These are phyloP conservation scores for Drosophila kambysellisi DNA, from an alignment of 2,888 invertebrate genomes.

Conservation along the genomic window DNA sequence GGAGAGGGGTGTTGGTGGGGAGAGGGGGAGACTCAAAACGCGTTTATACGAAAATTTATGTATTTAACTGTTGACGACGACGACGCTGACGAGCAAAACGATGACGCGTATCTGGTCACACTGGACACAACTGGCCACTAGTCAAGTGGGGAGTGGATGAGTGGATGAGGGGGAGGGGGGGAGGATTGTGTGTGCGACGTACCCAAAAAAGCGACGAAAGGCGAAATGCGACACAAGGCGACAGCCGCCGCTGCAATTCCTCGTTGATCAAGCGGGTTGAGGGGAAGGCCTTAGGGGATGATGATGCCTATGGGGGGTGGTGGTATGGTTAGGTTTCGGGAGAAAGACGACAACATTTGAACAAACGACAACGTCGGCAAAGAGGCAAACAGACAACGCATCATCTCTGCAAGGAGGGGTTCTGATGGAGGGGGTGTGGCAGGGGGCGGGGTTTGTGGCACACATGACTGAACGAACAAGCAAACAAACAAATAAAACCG, in stretches of 20 bases:
- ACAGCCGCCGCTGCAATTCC: conserved; percentile 36
- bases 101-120: conserved; percentile 67
- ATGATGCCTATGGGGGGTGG: not conserved
- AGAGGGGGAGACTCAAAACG: conserved; percentile 61
- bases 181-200: conserved; percentile 17
- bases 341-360: conserved; percentile 67
- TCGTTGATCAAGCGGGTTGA: conserved; percentile 1
- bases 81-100: conserved; percentile 69
- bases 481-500: conserved; percentile 72
- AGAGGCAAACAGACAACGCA: conserved; percentile 71
- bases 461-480: conserved; percentile 73
- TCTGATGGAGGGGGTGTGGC: not conserved
- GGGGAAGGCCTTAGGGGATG: not conserved
- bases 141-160: conserved; percentile 11
- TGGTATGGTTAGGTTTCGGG: conserved; percentile 1
- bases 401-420: not conserved
- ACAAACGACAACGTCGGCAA: conserved; percentile 40
- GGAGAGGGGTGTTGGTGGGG: too few relatives aligned
- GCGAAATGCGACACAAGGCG: conserved; percentile 66
- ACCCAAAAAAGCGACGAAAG: conserved; percentile 70
- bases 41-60: conserved; percentile 81
- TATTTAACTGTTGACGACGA: conserved; percentile 77
- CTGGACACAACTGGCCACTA: conserved; percentile 18
- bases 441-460: conserved; percentile 31
- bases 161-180: not conserved